Evolutionary conservation across 2,797 vertebrate genomes (phyloP).

Genomic region (Manis crassicaudata): DNA sequence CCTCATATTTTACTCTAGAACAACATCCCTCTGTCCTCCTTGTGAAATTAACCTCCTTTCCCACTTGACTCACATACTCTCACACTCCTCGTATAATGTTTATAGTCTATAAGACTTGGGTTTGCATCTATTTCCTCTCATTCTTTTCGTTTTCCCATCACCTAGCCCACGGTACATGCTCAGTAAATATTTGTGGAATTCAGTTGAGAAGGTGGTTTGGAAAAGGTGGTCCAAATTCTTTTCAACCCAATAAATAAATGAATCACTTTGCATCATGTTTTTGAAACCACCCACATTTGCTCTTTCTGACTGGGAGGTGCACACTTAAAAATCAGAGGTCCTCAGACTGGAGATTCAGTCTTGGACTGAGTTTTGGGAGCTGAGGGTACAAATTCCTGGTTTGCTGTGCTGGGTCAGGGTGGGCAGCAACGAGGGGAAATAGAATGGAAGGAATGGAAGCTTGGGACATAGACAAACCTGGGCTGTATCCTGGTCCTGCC

Average conservation of each 20-base stretch:
- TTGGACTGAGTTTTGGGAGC: background rate
- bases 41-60: background rate
- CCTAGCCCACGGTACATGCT: background rate
- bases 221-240: background rate
- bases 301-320: background rate
- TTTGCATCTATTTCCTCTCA: background rate
- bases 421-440: background rate
- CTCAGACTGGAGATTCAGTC: background rate
- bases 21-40: too few relatives aligned
- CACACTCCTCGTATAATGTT: background rate
- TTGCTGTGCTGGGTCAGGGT: background rate
- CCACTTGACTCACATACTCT: background rate
- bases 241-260: background rate
- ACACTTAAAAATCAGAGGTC: background rate
- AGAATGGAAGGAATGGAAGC: background rate
- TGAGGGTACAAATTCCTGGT: background rate
- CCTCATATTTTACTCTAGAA: background rate
- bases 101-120: background rate
- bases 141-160: constrained; percentile 22
- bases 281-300: background rate
- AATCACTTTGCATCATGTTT: background rate
- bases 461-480: background rate
- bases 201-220: background rate
- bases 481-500: background rate
- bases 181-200: background rate